Evolutionary conservation across 2,113 vertebrate species (phyloP), one percentile per base, ranked within the genome.

Genomic region (Notiomystis cincta): DNA sequence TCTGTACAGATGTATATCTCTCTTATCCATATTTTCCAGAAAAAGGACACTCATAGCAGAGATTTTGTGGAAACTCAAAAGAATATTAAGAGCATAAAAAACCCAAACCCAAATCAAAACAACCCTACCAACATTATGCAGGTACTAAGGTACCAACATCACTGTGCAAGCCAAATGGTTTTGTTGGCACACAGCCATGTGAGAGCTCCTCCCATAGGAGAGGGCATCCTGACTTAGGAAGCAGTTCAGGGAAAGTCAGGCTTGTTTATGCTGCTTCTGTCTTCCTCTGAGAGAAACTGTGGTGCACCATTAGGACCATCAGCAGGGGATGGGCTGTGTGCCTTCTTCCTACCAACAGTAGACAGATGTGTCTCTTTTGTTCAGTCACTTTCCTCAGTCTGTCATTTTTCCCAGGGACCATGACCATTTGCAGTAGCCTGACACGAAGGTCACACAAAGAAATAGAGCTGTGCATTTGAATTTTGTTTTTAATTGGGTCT

Each of bases 291-390:
- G 76, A 58, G 30, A 67, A 70, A 77, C 80, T 31, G 47, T 56
- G 65, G 60, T 45, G 44, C 60, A 45, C 51, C 81, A 67, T 66
- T 82, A 91, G 73, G 62, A n/a, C 60, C 10, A 6, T 51, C 66
- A 81, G 81, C 92, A 86, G 47, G 54, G 67, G 45, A 84, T 79
- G 56, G 57, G 54, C 58, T 85, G 35, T 19, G 20, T 47, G 75
- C 78, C 51, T 87, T 62, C 91, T 57, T 93, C 78, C 44, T 69
- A 77, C 80, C 64, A 66, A 42, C 24, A 72, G 54, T 0, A 89
- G 58, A 37, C 54, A 91, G 79, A 91, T 89, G 70, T 81, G 87
- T n/a, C 62, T 71, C 91, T 95, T 96, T 95, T 96, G 81, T 95
- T 95, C 84, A 50, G 33, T 38, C 78, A 67, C 80, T 94, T 91